These are phyloP conservation scores for Phalacrocorax pelagicus DNA, from an alignment of 2,113 vertebrate species.

Conservation along the genomic window DNA sequence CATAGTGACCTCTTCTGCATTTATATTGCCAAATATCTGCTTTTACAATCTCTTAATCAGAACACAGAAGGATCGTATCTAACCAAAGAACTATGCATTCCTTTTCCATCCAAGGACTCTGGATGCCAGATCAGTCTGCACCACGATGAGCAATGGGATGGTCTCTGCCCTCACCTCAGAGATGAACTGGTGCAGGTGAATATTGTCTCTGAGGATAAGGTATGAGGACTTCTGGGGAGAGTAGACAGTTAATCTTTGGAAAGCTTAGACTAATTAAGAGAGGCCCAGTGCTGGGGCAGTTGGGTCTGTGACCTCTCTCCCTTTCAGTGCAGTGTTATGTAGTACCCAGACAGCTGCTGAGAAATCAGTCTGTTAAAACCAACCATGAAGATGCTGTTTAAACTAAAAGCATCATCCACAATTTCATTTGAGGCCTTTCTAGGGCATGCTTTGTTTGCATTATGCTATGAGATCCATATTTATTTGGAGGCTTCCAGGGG, in stretches of 20 bases:
- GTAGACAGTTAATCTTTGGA: background rate
- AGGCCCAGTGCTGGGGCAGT: too few species aligned
- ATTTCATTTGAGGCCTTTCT: background rate
- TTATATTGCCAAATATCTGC: background rate
- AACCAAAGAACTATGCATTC: background rate
- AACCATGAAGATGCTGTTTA: background rate
- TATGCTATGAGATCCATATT: background rate
- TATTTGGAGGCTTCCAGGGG: background rate
- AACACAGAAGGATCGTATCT: background rate
- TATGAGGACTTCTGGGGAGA: background rate
- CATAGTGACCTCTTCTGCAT: background rate
- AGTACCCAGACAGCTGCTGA: background rate
- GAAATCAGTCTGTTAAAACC: background rate
- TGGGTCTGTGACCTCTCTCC: background rate
- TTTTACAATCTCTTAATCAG: background rate
- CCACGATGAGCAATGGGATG: background rate
- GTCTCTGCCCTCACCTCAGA: background rate
- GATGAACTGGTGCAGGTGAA: too few species aligned
- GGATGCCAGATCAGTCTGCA: background rate
- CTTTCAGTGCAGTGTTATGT: background rate
- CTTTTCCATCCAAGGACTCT: background rate
- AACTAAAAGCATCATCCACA: background rate
- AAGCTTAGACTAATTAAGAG: background rate
- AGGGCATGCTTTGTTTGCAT: background rate
- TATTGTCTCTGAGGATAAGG: rapidly evolving